Evolutionary conservation across 92 coral and sea anemone species (phyloP), one percentile per base, ranked within the genome.

Genomic region (Micromussa lordhowensis): DNA sequence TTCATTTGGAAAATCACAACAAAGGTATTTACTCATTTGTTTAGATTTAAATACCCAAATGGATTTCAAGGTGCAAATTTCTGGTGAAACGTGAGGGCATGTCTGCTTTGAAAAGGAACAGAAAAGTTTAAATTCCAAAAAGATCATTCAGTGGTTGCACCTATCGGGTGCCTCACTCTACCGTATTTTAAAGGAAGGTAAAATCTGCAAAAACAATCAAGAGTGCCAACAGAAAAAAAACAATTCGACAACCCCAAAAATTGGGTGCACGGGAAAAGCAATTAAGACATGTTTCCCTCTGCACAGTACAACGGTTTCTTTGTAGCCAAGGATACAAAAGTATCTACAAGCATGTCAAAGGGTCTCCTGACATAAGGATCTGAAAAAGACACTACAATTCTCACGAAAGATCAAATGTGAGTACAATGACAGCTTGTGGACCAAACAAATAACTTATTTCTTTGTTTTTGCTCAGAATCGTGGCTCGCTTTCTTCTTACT

Each of bases 291-390:
- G 88, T 75, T 54, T 68, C 85, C 49, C 11, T 26, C 68, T 64
- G 66, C 32, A 89, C 92, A 0, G 88, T 88, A 19, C 16, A 76
- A 30, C 88, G 84, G 53, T 29, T 75, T 61, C 71, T 89, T 4
- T 66, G 35, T 64, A 58, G 78, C 40, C 44, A 83, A 4, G 92
- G 92, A 18, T 89, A 40, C 49, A 31, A n/a, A n/a, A 83, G 59
- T 82, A 64, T 35, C 38, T 88, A 63, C 88, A 88, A 75, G 83
- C 88, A 3, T 17, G 79, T 11, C 48, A 75, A 75, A 88, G 53
- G 57, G 88, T 24, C 31, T 85, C 16, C 75, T 75, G 21, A 74
- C 82, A 55, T 17, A 53, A 17, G 29, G 88, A 85, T 22, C 77
- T 31, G 9, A 55, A 74, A 75, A 85, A 76, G 49, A 71, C 82